Conservation (phyloP, 2,888 invertebrate species). For the Limnephilus auricula region DNA sequence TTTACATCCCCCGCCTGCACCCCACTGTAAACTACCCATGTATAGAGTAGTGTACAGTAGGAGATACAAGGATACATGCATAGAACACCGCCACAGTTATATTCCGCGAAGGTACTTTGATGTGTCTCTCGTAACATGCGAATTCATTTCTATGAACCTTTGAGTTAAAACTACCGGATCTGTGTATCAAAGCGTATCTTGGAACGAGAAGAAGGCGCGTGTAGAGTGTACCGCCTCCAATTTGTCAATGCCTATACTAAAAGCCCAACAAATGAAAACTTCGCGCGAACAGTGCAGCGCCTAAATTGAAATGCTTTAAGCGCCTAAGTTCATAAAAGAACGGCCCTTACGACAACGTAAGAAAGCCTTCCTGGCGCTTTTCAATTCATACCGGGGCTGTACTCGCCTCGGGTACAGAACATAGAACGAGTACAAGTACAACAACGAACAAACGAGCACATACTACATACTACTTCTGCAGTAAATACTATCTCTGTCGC, state of each 20-base stretch:
- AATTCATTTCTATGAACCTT: slow-evolving; percentile 62
- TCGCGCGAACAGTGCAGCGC: slow-evolving; percentile 71
- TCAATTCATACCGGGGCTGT: slow-evolving; percentile 55
- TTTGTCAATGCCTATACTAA: slow-evolving; percentile 77
- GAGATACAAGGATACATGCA: not conserved
- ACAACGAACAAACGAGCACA: slow-evolving; percentile 44
- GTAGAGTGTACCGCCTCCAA: slow-evolving; percentile 68
- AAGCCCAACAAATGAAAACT: slow-evolving; percentile 79
- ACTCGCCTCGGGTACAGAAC: slow-evolving; percentile 32
- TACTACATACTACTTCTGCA: slow-evolving; percentile 23
- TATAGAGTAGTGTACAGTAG: not conserved
- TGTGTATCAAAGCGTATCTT: slow-evolving; percentile 62
- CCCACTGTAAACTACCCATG: not conserved
- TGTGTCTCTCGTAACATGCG: slow-evolving; percentile 51
- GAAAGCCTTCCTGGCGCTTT: slow-evolving; percentile 59
- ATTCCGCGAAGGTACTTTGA: slow-evolving; percentile 48
- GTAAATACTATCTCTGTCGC: slow-evolving; percentile 32
- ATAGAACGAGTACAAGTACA: not conserved
- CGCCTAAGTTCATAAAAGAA: slow-evolving; percentile 64
- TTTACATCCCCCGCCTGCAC: slow-evolving; percentile 28
- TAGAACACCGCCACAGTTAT: slow-evolving; percentile 18
- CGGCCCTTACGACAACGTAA: slow-evolving; percentile 55
- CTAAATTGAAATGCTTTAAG: slow-evolving; percentile 65
- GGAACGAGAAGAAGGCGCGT: slow-evolving; percentile 48
- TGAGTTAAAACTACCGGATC: slow-evolving; percentile 63